These are phyloP conservation scores for Anolis sagrei DNA, from an alignment of 2,113 vertebrate species.

Conservation along the genomic window DNA sequence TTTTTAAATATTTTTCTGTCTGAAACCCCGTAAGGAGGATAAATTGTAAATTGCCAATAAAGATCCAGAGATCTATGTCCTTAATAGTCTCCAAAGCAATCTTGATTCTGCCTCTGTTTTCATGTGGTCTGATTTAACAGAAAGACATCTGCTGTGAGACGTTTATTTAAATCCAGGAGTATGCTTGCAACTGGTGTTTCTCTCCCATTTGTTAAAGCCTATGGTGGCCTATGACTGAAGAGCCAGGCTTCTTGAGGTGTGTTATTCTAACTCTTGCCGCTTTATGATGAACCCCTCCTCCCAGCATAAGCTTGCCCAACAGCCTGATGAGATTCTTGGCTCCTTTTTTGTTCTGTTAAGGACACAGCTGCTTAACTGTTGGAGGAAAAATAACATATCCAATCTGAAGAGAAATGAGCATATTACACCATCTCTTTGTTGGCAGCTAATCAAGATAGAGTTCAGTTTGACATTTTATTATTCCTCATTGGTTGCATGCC, in stretches of 20 bases:
- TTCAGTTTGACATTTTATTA: constrained; percentile 38
- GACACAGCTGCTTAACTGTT: constrained; percentile 82
- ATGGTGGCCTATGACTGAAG: constrained; percentile 19
- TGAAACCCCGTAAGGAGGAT: background rate
- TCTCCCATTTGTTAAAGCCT: constrained; percentile 34
- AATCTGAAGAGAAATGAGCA: constrained; percentile 59
- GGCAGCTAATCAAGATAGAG: constrained; percentile 58
- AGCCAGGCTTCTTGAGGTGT: constrained; percentile 62
- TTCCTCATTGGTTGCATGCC: constrained; percentile 31
- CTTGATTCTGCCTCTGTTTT: background rate
- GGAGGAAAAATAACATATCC: constrained; percentile 69
- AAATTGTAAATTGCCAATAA: background rate
- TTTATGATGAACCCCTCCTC: constrained; percentile 71
- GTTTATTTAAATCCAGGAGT: background rate
- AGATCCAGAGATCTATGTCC: background rate
- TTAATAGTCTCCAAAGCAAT: background rate
- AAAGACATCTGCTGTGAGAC: background rate
- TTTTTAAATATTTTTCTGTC: background rate
- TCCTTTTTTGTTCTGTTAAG: constrained; percentile 77
- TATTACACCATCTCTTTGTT: constrained; percentile 74
- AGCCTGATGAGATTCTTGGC: constrained; percentile 79
- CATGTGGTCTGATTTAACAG: background rate
- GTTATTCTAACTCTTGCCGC: constrained; percentile 69
- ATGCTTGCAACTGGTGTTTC: constrained; percentile 38
- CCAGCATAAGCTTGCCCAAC: constrained; percentile 72